Conservation (phyloP, 2,113 vertebrate species). For the Larimichthys polyactis region DNA sequence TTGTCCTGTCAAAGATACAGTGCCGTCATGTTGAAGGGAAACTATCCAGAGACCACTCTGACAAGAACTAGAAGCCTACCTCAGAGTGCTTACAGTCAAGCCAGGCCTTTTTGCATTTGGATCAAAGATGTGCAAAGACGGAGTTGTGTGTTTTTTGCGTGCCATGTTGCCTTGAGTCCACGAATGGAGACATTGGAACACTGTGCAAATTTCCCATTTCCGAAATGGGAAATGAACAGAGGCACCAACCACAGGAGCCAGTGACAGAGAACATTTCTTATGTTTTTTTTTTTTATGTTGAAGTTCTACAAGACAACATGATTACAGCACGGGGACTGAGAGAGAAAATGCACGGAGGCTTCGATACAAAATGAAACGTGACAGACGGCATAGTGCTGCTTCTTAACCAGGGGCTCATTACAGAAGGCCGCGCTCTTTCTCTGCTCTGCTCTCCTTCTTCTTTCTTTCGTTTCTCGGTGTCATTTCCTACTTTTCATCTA, state of each 20-base stretch:
- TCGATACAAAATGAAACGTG: constrained; percentile 61
- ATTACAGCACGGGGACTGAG: constrained; percentile 51
- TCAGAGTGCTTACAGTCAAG: constrained; percentile 27
- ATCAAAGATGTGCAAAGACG: constrained; percentile 36
- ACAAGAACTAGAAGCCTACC: constrained; percentile 36
- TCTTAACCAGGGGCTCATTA: constrained; percentile 75
- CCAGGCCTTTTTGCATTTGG: constrained; percentile 56
- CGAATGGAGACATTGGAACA: constrained; percentile 30
- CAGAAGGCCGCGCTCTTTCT: constrained; percentile 51
- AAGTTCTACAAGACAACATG: constrained; percentile 55
- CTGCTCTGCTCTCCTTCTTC: constrained; percentile 37
- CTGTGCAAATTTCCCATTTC: constrained; percentile 36
- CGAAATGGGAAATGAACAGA: constrained; percentile 44
- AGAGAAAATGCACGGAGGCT: constrained; percentile 46
- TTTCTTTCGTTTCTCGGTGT: constrained; percentile 43
- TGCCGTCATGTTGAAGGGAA: constrained; percentile 1
- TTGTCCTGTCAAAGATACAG: constrained; percentile 14
- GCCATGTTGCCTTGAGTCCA: constrained; percentile 9
- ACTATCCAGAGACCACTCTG: constrained; percentile 40
- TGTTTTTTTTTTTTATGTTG: constrained; percentile 4
- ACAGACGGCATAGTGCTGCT: constrained; percentile 53
- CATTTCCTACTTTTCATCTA: constrained; percentile 70
- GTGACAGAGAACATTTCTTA: constrained; percentile 12
- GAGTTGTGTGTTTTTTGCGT: constrained; percentile 23
- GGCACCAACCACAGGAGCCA: constrained; percentile 16